Conservation (phyloP, 2,113 vertebrate genomes). For the Bettongia penicillata region DNA sequence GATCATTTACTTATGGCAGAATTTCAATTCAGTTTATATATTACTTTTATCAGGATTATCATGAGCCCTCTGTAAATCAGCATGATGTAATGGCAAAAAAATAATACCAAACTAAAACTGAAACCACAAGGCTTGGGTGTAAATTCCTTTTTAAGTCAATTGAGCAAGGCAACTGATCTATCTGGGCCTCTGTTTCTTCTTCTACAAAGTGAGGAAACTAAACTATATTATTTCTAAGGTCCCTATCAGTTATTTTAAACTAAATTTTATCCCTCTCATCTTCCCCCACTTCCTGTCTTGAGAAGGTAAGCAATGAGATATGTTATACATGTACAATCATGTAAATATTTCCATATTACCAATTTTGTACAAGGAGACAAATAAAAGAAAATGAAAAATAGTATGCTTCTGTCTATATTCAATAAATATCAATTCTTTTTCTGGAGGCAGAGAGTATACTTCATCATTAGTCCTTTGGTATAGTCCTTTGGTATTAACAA, state of each 20-base stretch:
- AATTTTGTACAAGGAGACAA: no score
- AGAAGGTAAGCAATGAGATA: no score
- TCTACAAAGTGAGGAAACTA: not conserved
- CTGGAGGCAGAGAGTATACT: no score
- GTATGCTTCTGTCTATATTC: no score
- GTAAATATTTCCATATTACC: no score
- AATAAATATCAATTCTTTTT: no score
- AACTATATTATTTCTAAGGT: not conserved
- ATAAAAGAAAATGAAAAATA: no score
- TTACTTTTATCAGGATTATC: not conserved
- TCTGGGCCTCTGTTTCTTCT: not conserved
- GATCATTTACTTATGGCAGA: not conserved
- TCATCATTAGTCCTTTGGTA: no score
- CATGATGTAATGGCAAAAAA: not conserved
- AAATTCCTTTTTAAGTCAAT: not conserved
- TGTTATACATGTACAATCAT: no score
- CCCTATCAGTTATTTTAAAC: not conserved
- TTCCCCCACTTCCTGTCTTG: no score
- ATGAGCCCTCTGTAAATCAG: not conserved
- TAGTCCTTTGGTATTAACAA: no score
- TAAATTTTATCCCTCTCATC: no score
- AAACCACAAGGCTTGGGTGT: not conserved
- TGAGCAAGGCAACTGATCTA: not conserved
- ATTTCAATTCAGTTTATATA: not conserved
- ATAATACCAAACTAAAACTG: not conserved